These are phyloP conservation scores for Eleutherodactylus coqui DNA, from an alignment of 2,797 vertebrate genomes.

Conservation along the genomic window DNA sequence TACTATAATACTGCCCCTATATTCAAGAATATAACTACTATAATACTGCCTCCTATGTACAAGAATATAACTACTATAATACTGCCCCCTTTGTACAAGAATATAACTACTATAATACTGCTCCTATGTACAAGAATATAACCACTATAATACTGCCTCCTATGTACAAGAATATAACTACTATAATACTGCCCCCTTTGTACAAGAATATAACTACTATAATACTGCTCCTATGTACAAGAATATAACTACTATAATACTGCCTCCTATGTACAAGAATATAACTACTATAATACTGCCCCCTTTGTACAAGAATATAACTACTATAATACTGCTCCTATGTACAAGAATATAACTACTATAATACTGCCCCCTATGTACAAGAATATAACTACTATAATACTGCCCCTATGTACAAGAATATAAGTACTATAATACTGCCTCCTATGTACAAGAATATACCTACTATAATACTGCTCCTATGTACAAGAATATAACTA, in stretches of 20 bases:
- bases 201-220: constrained; percentile 25
- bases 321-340: constrained; percentile 14
- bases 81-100: not conserved
- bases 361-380: too few species aligned
- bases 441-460: too few species aligned
- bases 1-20: not conserved
- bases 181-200: not conserved
- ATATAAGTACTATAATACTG: too few species aligned
- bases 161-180: constrained; percentile 4
- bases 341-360: too few species aligned
- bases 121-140: not conserved
- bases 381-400: too few species aligned
- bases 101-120: constrained; percentile 14
- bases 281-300: constrained; percentile 12
- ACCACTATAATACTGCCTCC: not conserved
- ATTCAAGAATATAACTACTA: constrained; percentile 11
- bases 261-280: constrained; percentile 7
- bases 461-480: not conserved
- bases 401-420: not conserved
- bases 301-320: constrained; percentile 1
- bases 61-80: constrained; percentile 10
- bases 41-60: not conserved
- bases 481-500: not conserved
- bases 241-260: constrained; percentile 18
- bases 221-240: constrained; percentile 11